These are phyloP conservation scores for Sardinella longiceps DNA, from an alignment of 2,797 vertebrate species.

Conservation along the genomic window DNA sequence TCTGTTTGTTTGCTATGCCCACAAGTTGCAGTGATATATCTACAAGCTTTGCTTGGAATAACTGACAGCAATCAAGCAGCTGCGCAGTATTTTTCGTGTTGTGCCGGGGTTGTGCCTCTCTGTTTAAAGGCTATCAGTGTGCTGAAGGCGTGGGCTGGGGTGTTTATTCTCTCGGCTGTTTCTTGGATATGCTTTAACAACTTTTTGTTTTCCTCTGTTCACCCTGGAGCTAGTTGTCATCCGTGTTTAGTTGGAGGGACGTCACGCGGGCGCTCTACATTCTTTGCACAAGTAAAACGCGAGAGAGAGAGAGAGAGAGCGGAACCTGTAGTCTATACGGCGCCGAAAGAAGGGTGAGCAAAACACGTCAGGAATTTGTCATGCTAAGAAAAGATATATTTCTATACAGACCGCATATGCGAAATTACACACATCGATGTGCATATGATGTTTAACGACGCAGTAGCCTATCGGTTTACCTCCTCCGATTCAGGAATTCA, in stretches of 20 bases:
- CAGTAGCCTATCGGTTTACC: neutral
- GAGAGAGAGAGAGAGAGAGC: slow-evolving; percentile 50
- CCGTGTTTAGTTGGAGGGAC: slow-evolving; percentile 60
- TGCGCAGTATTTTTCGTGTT: neutral
- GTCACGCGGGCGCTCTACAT: slow-evolving; percentile 67
- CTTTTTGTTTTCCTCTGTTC: slow-evolving; percentile 59
- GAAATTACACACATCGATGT: neutral
- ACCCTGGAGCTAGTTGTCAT: slow-evolving; percentile 56
- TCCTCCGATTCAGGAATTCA: slow-evolving; percentile 1
- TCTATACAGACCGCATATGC: neutral
- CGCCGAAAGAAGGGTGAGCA: slow-evolving; percentile 56
- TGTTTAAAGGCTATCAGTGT: neutral
- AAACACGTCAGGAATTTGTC: slow-evolving; percentile 64
- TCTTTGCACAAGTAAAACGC: slow-evolving; percentile 73
- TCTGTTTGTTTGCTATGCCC: neutral
- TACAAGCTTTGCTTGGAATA: neutral
- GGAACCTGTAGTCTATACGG: slow-evolving; percentile 71
- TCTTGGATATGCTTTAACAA: slow-evolving; percentile 42
- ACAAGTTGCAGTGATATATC: neutral
- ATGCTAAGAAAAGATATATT: slow-evolving; percentile 43
- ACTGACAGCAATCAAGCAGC: neutral
- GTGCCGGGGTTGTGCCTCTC: neutral
- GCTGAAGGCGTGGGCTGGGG: slow-evolving; percentile 3
- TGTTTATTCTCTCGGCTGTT: neutral
- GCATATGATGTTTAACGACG: neutral